Conservation (phyloP, 2,797 vertebrate genomes). For the Sardinella longiceps region DNA sequence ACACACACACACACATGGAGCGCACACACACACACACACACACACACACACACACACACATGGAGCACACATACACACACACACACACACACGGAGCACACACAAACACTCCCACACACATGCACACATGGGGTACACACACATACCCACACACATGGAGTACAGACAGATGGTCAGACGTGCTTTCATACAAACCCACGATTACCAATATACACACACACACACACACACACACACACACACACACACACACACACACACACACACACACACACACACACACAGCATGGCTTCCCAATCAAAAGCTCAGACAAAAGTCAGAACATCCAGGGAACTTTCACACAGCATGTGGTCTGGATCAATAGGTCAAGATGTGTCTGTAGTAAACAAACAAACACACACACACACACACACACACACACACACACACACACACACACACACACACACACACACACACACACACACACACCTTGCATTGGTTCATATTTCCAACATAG, state of each 20-base stretch:
- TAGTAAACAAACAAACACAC: too few relatives aligned
- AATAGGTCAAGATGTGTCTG: conserved; percentile 8
- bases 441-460: not conserved
- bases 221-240: not conserved
- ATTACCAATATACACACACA: not conserved
- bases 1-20: not conserved
- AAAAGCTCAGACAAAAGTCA: not conserved
- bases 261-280: not conserved
- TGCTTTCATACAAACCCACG: too few relatives aligned
- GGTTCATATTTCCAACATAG: not conserved
- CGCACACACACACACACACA: not conserved
- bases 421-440: not conserved
- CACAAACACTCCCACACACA: not conserved
- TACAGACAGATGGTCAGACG: too few relatives aligned
- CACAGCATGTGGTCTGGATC: conserved; percentile 2
- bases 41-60: not conserved
- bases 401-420: not conserved
- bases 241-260: too few relatives aligned
- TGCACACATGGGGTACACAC: too few relatives aligned
- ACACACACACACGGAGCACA: too few relatives aligned
- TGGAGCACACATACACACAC: not conserved
- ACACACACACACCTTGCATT: too few relatives aligned
- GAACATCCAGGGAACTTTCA: not conserved
- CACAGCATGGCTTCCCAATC: conserved; percentile 1
- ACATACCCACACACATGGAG: too few relatives aligned